Evolutionary conservation across 2,888 invertebrate genomes (phyloP), one percentile per base, ranked within the genome.

Genomic region (Dyspetes luteomarginatus): DNA sequence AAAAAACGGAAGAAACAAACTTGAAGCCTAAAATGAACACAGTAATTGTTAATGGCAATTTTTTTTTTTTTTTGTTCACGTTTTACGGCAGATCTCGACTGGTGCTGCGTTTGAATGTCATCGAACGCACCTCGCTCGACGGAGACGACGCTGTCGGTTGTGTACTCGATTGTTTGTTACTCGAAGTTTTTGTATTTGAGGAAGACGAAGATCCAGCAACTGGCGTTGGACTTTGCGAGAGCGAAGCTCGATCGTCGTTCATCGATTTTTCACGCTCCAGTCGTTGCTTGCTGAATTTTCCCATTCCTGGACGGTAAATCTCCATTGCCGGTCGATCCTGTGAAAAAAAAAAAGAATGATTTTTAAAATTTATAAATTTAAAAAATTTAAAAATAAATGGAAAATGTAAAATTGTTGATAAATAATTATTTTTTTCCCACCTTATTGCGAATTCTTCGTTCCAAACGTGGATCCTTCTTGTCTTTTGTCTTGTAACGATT

Each of bases 231-330:
- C 91, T 92, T 78, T 92, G 90, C 0, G 90, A 91, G 12, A 89
- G 87, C 0, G 91, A 90, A 3, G 89, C 88, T 36, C 91, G 87
- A 45, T 92, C 91, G 22, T 91, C 91, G 15, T 90, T 89, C 73
- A 76, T 89, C 0, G 90, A 91, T 82, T 91, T 92, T 81, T 91
- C 92, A 43, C 91, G 88, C 77, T 92, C 92, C 45, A 92, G 80
- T n/a, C 92, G 93, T 85, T 95, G 95, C 90, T 95, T 95, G 86
- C 95, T 95, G 89, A 96, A 95, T 87, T 94, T 95, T n/a, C 96
- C 94, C 96, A 96, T 97, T 22, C 97, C 97, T 0, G 98, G 98
- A 85, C 97, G 95, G 92, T 98, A 98, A 85, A 98, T 96, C 80
- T 96, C 96, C 90, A 97, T 95, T 52, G 97, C 96, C 24, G 98